Conservation (phyloP, 2,113 vertebrate species). For the cattle (Bos taurus) region DNA sequence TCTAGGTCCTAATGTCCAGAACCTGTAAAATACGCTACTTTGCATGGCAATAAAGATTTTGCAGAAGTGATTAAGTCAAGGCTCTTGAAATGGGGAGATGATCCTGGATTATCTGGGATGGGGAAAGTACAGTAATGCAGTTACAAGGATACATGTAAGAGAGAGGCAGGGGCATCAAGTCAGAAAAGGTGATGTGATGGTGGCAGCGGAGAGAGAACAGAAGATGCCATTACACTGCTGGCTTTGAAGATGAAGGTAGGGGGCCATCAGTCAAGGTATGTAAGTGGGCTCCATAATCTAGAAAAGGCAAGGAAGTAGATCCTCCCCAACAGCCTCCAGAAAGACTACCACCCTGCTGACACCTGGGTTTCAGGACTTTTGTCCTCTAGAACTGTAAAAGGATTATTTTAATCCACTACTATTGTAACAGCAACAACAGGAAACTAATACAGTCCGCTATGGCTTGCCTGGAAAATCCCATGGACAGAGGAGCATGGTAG, state of each 20-base stretch:
- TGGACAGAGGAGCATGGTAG: neutral
- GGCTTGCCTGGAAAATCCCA: neutral
- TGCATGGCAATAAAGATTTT: neutral
- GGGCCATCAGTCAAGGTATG: neutral
- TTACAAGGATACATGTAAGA: neutral
- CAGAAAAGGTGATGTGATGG: neutral
- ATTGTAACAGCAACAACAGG: neutral
- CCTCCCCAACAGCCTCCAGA: neutral
- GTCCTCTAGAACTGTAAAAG: neutral
- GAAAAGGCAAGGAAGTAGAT: neutral
- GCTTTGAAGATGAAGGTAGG: neutral
- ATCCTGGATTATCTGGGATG: neutral
- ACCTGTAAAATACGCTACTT: neutral
- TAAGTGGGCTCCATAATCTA: neutral
- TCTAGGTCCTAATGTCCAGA: neutral
- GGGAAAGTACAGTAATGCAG: neutral
- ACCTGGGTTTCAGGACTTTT: neutral
- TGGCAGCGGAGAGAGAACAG: neutral
- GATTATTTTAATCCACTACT: neutral
- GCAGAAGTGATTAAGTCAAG: neutral
- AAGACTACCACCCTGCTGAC: neutral
- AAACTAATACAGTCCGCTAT: neutral
- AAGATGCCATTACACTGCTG: neutral
- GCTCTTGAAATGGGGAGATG: neutral
- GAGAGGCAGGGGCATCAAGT: neutral